Percentiles rank a stretch among this genome's conserved stretches.
phyloP scores from a whole-genome alignment of 2,113 vertebrate species.

The Patagioenas fasciata region DNA sequence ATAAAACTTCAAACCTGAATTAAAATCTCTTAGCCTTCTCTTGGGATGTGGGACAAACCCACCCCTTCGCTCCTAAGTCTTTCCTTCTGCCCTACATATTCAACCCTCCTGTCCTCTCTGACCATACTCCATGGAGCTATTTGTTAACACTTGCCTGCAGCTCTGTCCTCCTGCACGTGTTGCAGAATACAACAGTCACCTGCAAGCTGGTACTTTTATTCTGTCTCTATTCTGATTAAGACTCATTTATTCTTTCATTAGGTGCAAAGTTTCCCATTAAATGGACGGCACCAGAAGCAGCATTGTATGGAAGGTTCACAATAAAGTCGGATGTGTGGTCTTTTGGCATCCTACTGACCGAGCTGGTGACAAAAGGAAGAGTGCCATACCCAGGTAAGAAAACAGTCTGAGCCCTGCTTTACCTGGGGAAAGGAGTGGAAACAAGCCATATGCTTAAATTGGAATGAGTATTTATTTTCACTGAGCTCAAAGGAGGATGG shows the following conservation, averaged over 20 bases:
- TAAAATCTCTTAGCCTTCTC: background rate
- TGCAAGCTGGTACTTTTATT: background rate
- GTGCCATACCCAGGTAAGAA: slow-evolving; percentile 96
- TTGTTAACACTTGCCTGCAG: background rate
- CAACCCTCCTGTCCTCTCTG: background rate
- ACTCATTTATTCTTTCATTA: slow-evolving; percentile 51
- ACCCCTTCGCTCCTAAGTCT: background rate
- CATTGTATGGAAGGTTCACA: slow-evolving; percentile 95
- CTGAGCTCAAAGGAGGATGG: background rate
- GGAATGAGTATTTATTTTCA: background rate
- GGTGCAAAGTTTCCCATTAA: slow-evolving; percentile 99
- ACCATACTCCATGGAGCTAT: background rate
- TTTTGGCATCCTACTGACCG: slow-evolving; percentile 94
- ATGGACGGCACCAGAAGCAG: slow-evolving; percentile 96
- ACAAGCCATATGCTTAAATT: background rate
- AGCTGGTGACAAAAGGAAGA: slow-evolving; percentile 97
- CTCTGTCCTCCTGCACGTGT: background rate
- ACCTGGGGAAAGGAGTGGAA: background rate
- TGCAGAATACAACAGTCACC: background rate
- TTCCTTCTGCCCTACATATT: background rate
- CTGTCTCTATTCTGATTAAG: background rate
- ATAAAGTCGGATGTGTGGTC: slow-evolving; percentile 99
- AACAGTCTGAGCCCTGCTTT: background rate
- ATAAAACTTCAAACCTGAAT: background rate
- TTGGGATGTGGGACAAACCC: background rate